A percentile compares a stretch with the other conserved stretches of the same genome.
phyloP scores from a whole-genome alignment of 2,888 invertebrate genomes.

The Netelia melanura region DNA sequence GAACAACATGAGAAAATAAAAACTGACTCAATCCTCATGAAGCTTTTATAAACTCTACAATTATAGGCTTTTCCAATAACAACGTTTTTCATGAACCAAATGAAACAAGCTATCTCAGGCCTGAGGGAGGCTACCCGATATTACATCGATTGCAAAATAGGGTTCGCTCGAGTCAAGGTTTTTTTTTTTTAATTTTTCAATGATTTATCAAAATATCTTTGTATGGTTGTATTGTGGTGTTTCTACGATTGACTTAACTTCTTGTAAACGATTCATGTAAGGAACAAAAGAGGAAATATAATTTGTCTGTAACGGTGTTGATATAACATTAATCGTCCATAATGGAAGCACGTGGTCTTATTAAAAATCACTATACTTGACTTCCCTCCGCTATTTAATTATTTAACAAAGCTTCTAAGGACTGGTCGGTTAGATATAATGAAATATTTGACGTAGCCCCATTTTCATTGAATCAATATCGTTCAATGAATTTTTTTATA shows the following conservation, averaged over 20 bases:
- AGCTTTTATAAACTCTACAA: constrained; percentile 55
- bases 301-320: background rate
- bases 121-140: constrained; percentile 78
- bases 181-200: constrained; percentile 23
- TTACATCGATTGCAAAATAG: constrained; percentile 79
- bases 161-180: constrained; percentile 83
- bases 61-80: constrained; percentile 81
- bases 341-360: constrained; percentile 34
- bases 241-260: constrained; percentile 22
- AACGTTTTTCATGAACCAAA: constrained; percentile 77
- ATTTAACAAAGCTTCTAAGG: background rate
- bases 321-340: constrained; percentile 9
- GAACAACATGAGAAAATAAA: background rate
- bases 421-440: background rate
- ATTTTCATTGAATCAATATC: background rate
- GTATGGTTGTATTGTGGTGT: constrained; percentile 37
- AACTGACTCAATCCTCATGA: background rate
- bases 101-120: constrained; percentile 77
- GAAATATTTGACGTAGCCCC: background rate
- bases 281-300: background rate
- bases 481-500: constrained; percentile 2
- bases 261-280: constrained; percentile 6
- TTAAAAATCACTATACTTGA: constrained; percentile 37
- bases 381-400: constrained; percentile 20
- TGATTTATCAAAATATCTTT: constrained; percentile 22